Conservation (phyloP, 2,797 vertebrate species). For the Tympanoctomys barrerae region DNA sequence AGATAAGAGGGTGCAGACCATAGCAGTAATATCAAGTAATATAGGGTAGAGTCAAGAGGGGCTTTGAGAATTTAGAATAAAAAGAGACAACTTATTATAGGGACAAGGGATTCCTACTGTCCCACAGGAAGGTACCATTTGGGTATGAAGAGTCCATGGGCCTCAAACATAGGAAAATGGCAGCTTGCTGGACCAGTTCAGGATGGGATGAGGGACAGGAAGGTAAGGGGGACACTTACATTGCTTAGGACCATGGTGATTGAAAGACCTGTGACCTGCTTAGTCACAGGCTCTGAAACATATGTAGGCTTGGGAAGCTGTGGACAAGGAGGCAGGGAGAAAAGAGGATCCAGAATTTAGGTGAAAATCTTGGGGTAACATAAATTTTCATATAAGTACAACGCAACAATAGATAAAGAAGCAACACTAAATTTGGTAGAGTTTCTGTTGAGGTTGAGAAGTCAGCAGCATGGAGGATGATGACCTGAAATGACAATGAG, state of each 20-base stretch:
- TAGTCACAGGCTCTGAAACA: neutral
- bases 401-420: neutral
- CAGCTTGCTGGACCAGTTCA: no score
- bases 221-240: neutral
- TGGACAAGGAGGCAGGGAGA: neutral
- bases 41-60: neutral
- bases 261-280: neutral
- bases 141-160: neutral
- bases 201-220: neutral
- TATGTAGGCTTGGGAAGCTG: neutral
- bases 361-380: neutral
- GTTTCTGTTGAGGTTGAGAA: neutral
- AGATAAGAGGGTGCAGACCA: conserved; percentile 19
- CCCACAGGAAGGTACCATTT: neutral
- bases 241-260: neutral
- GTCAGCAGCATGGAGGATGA: neutral
- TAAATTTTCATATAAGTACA: neutral
- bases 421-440: neutral
- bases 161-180: neutral
- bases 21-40: neutral
- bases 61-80: neutral
- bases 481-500: neutral
- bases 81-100: neutral
- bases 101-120: neutral
- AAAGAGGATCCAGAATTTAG: neutral